Conservation (phyloP, 2,113 vertebrate genomes). For the Gallinago undulata region DNA sequence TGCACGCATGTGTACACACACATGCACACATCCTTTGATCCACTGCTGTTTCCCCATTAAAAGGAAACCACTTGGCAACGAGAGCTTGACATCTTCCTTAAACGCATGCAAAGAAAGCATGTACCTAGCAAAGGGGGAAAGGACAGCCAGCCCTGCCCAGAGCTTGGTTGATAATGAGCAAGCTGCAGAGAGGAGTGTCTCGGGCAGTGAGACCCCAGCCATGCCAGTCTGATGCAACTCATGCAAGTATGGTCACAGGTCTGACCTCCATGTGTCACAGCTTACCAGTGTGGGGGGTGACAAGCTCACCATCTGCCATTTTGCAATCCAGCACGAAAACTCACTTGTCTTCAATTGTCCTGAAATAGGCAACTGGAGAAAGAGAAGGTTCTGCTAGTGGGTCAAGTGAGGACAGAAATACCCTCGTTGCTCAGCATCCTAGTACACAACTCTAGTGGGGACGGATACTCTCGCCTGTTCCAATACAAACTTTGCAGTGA, state of each 20-base stretch:
- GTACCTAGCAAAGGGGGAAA: background rate
- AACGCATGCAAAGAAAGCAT: background rate
- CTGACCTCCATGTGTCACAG: background rate
- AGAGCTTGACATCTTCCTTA: background rate
- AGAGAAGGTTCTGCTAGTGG: background rate
- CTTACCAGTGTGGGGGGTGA: background rate
- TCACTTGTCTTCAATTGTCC: background rate
- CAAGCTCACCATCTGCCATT: background rate
- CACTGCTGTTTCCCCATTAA: background rate
- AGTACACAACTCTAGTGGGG: background rate
- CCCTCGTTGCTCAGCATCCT: background rate
- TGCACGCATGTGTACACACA: rapidly evolving
- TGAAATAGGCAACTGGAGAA: background rate
- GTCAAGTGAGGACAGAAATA: background rate
- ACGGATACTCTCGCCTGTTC: background rate
- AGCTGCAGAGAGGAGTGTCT: background rate
- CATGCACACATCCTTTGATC: too few species aligned
- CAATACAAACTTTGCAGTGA: background rate
- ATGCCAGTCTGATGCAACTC: background rate
- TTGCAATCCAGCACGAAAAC: rapidly evolving
- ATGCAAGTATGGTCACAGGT: background rate
- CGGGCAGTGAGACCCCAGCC: background rate
- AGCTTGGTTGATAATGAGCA: background rate
- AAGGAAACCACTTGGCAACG: background rate
- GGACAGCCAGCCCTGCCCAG: background rate